phyloP scores from a whole-genome alignment of 2,797 vertebrate genomes.

The Periophthalmus magnuspinnatus region DNA sequence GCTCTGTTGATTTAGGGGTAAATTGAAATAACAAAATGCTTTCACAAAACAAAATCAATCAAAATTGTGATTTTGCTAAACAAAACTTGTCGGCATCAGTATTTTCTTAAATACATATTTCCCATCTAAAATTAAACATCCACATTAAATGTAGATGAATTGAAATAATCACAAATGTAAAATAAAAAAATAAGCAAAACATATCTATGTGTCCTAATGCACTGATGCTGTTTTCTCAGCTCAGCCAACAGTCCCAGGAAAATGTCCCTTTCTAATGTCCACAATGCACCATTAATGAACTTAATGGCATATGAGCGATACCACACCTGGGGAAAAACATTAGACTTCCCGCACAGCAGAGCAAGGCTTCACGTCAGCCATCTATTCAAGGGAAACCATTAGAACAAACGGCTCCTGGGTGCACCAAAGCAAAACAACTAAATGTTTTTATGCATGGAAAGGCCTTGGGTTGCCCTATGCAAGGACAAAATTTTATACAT shows the following conservation, averaged over 20 bases:
- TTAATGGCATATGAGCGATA: constrained; percentile 66
- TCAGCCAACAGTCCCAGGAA: constrained; percentile 21
- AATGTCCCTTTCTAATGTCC: constrained; percentile 45
- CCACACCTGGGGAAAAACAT: constrained; percentile 66
- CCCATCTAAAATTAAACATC: background rate
- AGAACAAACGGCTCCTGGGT: constrained; percentile 80
- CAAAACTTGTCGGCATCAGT: no score
- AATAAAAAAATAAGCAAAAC: background rate
- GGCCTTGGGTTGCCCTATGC: constrained; percentile 67
- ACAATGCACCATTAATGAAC: constrained; percentile 61
- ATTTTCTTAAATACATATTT: background rate
- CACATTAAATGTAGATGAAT: background rate
- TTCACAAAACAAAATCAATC: background rate
- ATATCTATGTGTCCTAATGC: background rate
- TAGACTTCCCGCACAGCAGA: constrained; percentile 67
- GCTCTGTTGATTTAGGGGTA: background rate
- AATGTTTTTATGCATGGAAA: constrained; percentile 71
- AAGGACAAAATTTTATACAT: no score
- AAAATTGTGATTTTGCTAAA: background rate
- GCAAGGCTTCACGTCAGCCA: constrained; percentile 54
- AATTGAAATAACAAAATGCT: background rate
- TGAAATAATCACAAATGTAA: background rate
- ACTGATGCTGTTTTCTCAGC: constrained; percentile 13
- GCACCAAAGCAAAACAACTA: constrained; percentile 76
- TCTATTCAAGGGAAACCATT: constrained; percentile 78